Evolutionary conservation across 2,888 invertebrate genomes (phyloP).

Genomic region (Pandemis corylana): DNA sequence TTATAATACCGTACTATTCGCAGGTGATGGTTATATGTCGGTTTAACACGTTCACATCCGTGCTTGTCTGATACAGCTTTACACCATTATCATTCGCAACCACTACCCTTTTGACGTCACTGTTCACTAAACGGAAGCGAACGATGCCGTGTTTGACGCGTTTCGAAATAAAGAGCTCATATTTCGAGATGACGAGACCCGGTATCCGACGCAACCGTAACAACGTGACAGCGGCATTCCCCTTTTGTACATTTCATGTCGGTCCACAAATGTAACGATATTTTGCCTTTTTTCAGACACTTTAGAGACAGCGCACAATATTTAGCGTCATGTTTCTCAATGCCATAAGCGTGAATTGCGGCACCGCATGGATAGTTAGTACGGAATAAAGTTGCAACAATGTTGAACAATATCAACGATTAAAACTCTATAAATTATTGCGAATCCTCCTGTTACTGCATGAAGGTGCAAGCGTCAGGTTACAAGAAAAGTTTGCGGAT

Average conservation of each 20-base stretch:
- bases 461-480: constrained; percentile 8
- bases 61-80: constrained; percentile 69
- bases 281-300: constrained; percentile 45
- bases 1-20: constrained; percentile 52
- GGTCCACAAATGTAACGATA: constrained; percentile 53
- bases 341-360: constrained; percentile 35
- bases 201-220: constrained; percentile 57
- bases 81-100: constrained; percentile 58
- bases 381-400: constrained; percentile 13
- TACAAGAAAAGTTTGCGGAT: constrained; percentile 9
- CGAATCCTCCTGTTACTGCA: constrained; percentile 14
- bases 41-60: constrained; percentile 83
- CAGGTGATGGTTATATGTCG: constrained; percentile 73
- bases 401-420: constrained; percentile 3
- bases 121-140: constrained; percentile 55
- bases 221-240: constrained; percentile 48
- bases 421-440: constrained; percentile 5
- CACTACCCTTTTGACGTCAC: constrained; percentile 51
- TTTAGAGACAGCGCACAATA: constrained; percentile 40
- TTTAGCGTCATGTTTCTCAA: constrained; percentile 42
- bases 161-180: constrained; percentile 81
- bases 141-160: constrained; percentile 60
- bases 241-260: constrained; percentile 52
- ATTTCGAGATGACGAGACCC: constrained; percentile 69
- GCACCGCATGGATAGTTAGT: constrained; percentile 40